Percentiles rank a stretch among this genome's conserved stretches.
These are phyloP conservation scores for Gobionotothen gibberifrons DNA, from an alignment of 2,797 vertebrate genomes.

Conservation along the genomic window DNA sequence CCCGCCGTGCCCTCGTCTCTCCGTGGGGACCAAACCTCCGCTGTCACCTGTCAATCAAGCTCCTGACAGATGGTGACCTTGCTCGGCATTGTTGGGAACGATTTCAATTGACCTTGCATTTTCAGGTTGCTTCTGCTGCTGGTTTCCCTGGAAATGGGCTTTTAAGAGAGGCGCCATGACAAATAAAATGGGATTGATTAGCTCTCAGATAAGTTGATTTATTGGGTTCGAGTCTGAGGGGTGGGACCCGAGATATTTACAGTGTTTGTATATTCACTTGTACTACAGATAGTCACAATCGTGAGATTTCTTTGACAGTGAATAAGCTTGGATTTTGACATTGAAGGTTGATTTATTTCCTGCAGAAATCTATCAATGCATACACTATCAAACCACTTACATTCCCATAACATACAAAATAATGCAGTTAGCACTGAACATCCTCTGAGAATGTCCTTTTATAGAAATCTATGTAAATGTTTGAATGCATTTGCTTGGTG, in stretches of 20 bases:
- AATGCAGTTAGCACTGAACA: neutral
- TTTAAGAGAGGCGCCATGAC: constrained; percentile 61
- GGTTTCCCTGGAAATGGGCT: constrained; percentile 60
- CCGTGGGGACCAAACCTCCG: constrained; percentile 59
- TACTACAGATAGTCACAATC: constrained; percentile 12
- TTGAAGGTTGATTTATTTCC: neutral
- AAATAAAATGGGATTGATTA: constrained; percentile 72
- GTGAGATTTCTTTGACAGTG: constrained; percentile 31
- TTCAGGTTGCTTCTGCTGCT: constrained; percentile 67
- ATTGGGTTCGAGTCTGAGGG: constrained; percentile 44
- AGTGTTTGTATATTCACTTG: constrained; percentile 35
- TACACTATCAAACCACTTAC: neutral
- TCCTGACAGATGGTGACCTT: constrained; percentile 78
- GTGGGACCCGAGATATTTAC: constrained; percentile 19
- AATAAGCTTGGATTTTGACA: neutral
- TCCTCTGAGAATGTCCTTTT: neutral
- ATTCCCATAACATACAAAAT: neutral
- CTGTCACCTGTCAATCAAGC: constrained; percentile 83
- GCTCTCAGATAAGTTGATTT: constrained; percentile 67
- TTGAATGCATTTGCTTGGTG: neutral
- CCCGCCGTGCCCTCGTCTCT: constrained; percentile 22
- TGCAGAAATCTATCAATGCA: constrained; percentile 9
- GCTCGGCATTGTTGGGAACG: constrained; percentile 67
- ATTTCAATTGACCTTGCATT: constrained; percentile 74
- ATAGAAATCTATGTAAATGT: constrained; percentile 3